A percentile compares a stretch with the other conserved stretches of the same genome.
Conservation (phyloP, 2,888 invertebrate species). For the Netelia fuscicornis region DNA sequence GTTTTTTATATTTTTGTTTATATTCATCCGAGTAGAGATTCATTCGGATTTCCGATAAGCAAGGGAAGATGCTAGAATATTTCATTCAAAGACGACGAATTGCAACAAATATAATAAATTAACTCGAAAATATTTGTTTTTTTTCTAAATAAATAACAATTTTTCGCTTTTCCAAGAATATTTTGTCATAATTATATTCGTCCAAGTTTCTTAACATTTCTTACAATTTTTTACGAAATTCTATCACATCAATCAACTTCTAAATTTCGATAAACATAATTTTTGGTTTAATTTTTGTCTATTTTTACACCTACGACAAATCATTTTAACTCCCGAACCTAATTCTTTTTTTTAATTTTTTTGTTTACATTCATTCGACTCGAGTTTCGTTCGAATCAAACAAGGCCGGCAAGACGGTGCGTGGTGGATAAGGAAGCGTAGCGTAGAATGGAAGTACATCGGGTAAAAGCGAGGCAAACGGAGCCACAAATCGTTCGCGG, state of each 20-base stretch:
- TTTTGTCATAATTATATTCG: no score
- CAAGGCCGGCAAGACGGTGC: neutral
- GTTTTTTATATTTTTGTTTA: no score
- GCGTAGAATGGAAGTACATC: constrained; percentile 21
- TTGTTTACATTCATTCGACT: neutral
- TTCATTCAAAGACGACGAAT: neutral
- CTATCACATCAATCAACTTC: neutral
- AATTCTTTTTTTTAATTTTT: neutral
- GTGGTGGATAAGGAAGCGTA: constrained; percentile 28
- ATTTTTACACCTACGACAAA: neutral
- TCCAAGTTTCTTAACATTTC: neutral
- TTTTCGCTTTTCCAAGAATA: no score
- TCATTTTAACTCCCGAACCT: neutral
- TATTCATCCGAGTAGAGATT: no score
- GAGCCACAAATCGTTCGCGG: constrained; percentile 41
- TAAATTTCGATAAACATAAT: neutral
- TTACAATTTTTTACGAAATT: neutral
- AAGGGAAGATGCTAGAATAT: neutral
- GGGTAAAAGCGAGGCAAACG: constrained; percentile 28
- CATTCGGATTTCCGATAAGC: neutral
- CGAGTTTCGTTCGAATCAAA: neutral
- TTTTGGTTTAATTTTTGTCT: neutral
- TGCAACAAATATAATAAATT: neutral
- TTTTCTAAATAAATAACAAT: neutral
- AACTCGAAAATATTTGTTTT: neutral